These are phyloP conservation scores for Darevskia mixta DNA, from an alignment of 2,797 vertebrate genomes.

Conservation along the genomic window DNA sequence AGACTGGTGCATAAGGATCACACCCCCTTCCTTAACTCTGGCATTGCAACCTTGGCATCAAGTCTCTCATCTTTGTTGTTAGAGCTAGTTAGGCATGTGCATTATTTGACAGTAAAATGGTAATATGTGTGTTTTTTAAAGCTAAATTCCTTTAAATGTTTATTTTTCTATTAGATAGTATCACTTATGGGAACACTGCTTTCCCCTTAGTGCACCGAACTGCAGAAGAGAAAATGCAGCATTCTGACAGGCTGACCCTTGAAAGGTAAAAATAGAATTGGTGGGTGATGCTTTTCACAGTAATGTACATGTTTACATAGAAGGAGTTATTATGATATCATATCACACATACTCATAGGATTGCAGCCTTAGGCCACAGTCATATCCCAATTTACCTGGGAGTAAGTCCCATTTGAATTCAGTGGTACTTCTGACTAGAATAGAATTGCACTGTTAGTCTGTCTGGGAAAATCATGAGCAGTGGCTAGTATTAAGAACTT, in stretches of 20 bases:
- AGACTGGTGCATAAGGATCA: not conserved
- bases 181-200: conserved; percentile 72
- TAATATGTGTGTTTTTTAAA: not conserved
- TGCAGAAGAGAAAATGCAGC: conserved; percentile 81
- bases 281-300: not conserved
- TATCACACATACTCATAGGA: not conserved
- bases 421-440: not conserved
- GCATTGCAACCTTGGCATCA: no score
- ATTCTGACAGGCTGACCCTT: conserved; percentile 86
- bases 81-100: not conserved
- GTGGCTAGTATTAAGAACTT: no score
- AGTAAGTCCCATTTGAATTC: not conserved
- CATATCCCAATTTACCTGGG: not conserved
- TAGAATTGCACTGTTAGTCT: not conserved
- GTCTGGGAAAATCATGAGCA: not conserved
- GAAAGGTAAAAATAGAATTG: conserved; percentile 83
- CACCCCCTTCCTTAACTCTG: not conserved
- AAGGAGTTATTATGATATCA: not conserved
- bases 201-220: conserved; percentile 80
- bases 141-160: not conserved
- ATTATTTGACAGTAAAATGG: not conserved
- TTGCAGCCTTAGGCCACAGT: not conserved
- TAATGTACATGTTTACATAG: not conserved
- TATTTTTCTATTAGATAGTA: conserved; percentile 73
- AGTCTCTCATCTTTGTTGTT: not conserved